Percentiles rank a stretch among this genome's conserved stretches.
Evolutionary conservation across 1,140 invertebrate genomes (phyloP).

Genomic region (Drosophila elegans): DNA sequence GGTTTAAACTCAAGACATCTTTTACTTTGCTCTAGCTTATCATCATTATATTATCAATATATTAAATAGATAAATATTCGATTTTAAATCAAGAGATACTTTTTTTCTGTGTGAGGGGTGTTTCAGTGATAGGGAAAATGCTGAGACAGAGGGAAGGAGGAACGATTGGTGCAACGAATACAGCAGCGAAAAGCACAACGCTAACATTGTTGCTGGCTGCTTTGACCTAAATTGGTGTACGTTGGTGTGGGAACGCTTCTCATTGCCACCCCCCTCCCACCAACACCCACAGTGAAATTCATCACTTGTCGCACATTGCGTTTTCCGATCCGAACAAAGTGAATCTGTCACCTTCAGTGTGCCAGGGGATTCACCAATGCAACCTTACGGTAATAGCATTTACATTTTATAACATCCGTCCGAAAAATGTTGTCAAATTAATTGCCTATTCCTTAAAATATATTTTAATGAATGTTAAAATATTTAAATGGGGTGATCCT

Average conservation of each 20-base stretch:
- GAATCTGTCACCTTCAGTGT: slow-evolving; percentile 19
- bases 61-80: too few species aligned
- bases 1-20: too few species aligned
- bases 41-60: too few species aligned
- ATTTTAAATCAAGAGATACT: too few species aligned
- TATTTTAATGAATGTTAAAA: too few species aligned
- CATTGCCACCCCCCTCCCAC: not conserved
- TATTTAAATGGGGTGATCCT: too few species aligned
- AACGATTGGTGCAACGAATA: slow-evolving; percentile 7
- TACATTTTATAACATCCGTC: too few species aligned
- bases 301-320: slow-evolving; percentile 11
- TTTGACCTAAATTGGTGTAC: slow-evolving; percentile 54
- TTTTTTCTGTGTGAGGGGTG: not conserved
- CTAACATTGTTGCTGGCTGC: slow-evolving; percentile 23
- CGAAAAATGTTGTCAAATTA: too few species aligned
- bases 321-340: slow-evolving; percentile 6
- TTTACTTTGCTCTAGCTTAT: too few species aligned
- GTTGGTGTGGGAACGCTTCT: not conserved
- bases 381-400: not conserved
- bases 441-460: too few species aligned
- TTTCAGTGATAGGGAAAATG: not conserved
- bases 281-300: slow-evolving; percentile 12
- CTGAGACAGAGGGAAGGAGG: not conserved
- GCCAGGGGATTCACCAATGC: not conserved
- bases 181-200: not conserved